Evolutionary conservation across 2,797 vertebrate species (phyloP).

Genomic region (Tragelaphus eurycerus): DNA sequence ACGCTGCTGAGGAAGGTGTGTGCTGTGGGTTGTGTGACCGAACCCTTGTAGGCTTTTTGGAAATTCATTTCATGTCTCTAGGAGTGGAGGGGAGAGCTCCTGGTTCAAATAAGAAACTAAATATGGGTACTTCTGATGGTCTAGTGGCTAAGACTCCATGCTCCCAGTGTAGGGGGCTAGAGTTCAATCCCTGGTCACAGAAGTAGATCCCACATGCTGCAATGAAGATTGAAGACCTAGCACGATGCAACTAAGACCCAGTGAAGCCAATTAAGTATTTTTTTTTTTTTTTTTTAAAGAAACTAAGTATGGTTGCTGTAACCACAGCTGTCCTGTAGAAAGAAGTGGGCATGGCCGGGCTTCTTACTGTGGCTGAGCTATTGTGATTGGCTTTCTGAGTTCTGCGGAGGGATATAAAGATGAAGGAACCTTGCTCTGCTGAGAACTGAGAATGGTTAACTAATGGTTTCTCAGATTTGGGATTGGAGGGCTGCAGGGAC

Average conservation of each 20-base stretch:
- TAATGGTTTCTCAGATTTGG: slow-evolving; percentile 6
- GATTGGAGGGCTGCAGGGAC: background rate
- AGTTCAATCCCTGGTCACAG: background rate
- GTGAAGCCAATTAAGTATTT: background rate
- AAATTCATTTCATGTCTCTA: slow-evolving; percentile 25
- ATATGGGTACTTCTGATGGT: background rate
- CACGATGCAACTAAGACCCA: background rate
- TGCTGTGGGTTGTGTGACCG: background rate
- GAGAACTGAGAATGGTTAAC: background rate
- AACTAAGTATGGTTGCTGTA: background rate
- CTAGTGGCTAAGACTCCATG: background rate
- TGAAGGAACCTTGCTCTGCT: background rate
- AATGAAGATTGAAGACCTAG: background rate
- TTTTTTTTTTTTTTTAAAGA: background rate
- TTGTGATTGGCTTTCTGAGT: slow-evolving; percentile 32
- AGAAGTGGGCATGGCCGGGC: background rate
- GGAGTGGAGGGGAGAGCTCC: background rate
- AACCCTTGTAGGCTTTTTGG: background rate
- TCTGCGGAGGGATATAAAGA: background rate
- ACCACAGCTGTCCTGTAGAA: background rate
- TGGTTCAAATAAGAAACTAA: background rate
- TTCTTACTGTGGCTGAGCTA: background rate
- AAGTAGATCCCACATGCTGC: background rate
- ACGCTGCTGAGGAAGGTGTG: background rate
- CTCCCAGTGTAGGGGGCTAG: background rate